phyloP scores from a whole-genome alignment of 2,888 invertebrate species.

The Heliconius erato region DNA sequence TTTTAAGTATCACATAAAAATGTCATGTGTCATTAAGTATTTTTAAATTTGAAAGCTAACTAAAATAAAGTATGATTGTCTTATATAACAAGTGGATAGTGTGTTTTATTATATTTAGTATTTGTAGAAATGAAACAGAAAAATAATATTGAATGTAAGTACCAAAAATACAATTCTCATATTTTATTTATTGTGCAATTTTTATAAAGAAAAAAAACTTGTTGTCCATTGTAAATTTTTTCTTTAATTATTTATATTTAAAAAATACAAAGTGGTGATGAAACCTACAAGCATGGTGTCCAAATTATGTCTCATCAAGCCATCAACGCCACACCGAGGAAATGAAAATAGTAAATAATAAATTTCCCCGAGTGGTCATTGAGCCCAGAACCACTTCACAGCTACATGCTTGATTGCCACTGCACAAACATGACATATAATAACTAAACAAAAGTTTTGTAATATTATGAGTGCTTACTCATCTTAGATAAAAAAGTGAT shows the following conservation, averaged over 20 bases:
- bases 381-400: background rate
- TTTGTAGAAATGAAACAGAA: background rate
- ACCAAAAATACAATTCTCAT: background rate
- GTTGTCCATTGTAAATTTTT: background rate
- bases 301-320: no score
- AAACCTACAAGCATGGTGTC: no score
- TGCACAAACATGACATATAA: no score
- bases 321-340: background rate
- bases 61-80: no score
- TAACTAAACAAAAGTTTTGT: background rate
- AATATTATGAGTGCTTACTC: background rate
- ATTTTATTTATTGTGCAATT: background rate
- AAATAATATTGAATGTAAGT: conserved; percentile 6
- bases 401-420: no score
- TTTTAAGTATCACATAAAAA: background rate
- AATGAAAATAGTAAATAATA: background rate
- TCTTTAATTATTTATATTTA: no score
- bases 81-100: background rate
- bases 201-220: background rate
- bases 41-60: background rate
- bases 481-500: background rate
- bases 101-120: background rate
- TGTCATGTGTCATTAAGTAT: background rate
- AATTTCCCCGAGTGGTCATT: no score
- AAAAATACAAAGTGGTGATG: no score